phyloP scores from a whole-genome alignment of 2,888 invertebrate genomes.

The Drosophila flavopinicola region DNA sequence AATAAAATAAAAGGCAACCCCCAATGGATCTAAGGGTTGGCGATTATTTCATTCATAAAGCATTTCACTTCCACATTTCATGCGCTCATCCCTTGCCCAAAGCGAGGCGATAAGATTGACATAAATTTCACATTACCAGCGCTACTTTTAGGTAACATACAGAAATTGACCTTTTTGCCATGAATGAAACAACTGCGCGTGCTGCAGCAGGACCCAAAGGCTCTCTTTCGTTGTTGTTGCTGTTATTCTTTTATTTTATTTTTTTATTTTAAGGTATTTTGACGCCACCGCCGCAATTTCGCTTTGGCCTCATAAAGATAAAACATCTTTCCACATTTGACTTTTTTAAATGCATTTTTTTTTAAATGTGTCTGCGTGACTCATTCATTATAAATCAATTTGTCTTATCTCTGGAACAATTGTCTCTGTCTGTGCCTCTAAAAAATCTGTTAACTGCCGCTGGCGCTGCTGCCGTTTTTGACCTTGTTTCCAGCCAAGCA shows the following conservation, averaged over 20 bases:
- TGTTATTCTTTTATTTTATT: constrained; percentile 26
- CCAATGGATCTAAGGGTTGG: constrained; percentile 46
- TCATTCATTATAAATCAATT: constrained; percentile 79
- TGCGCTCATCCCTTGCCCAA: constrained; percentile 41
- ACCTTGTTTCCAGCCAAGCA: constrained; percentile 28
- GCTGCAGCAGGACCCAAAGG: constrained; percentile 21
- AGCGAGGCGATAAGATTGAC: constrained; percentile 73
- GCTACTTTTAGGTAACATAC: constrained; percentile 43
- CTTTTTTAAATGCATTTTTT: constrained; percentile 44
- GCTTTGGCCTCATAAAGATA: constrained; percentile 79
- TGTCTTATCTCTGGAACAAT: constrained; percentile 67
- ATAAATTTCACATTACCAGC: constrained; percentile 74
- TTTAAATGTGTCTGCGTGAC: constrained; percentile 49
- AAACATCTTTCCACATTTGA: constrained; percentile 80
- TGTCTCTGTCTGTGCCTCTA: constrained; percentile 26
- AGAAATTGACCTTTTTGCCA: constrained; percentile 47
- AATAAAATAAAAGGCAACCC: constrained; percentile 37
- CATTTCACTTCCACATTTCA: constrained; percentile 54
- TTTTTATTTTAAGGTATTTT: constrained; percentile 74
- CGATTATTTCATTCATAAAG: constrained; percentile 63
- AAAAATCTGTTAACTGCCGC: constrained; percentile 37
- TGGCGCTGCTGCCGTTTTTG: constrained; percentile 34
- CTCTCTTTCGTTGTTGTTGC: too few species aligned
- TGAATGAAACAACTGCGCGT: constrained; percentile 66
- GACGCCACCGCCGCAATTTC: constrained; percentile 80